phyloP scores from a whole-genome alignment of 1,140 invertebrate genomes.

The Neodiprion lecontei region DNA sequence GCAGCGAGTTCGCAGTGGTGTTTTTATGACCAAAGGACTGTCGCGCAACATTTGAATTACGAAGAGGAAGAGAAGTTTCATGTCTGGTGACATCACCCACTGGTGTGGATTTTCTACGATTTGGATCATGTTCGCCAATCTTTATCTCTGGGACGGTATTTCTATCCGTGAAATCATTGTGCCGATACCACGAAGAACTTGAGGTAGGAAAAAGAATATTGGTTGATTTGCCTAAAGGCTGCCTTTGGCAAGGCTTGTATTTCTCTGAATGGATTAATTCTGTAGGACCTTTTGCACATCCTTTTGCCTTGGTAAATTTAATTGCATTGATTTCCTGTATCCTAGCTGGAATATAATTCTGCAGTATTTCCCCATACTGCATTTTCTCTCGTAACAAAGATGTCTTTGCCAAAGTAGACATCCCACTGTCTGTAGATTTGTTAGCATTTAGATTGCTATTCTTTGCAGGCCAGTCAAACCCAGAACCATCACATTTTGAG shows the following conservation, averaged over 20 bases:
- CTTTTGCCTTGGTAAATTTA: no score
- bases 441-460: conserved; percentile 19
- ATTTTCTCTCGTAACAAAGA: conserved; percentile 42
- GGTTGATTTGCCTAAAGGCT: background rate
- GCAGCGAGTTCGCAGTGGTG: conserved; percentile 41
- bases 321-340: conserved; percentile 27
- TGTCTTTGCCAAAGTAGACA: conserved; percentile 38
- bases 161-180: background rate
- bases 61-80: background rate
- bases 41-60: background rate
- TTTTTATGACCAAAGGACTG: background rate
- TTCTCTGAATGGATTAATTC: conserved; percentile 48
- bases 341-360: conserved; percentile 41
- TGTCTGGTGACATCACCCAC: background rate
- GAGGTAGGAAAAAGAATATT: background rate
- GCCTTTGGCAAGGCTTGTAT: background rate
- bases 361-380: conserved; percentile 49
- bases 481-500: conserved; percentile 22
- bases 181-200: background rate
- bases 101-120: background rate
- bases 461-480: conserved; percentile 12
- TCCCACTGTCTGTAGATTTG: conserved; percentile 5
- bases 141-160: background rate
- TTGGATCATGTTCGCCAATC: background rate
- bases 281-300: conserved; percentile 22